A percentile compares a stretch with the other conserved stretches of the same genome.
Conservation (phyloP, 2,888 invertebrate genomes). For the Noctua pronuba region DNA sequence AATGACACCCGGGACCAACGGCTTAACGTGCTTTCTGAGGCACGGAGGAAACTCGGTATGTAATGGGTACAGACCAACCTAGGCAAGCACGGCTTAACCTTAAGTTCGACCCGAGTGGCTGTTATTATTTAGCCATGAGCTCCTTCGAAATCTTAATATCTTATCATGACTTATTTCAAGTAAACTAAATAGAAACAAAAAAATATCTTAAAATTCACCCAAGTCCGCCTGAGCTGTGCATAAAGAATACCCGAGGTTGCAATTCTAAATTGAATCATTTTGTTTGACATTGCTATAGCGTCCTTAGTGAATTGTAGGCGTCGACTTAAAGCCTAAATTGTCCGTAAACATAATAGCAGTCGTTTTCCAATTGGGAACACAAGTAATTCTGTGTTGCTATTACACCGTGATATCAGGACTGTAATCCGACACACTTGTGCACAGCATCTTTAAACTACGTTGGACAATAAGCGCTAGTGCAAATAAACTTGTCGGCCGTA, state of each 20-base stretch:
- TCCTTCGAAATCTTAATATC: background rate
- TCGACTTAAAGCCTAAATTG: slow-evolving; percentile 74
- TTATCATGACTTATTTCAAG: background rate
- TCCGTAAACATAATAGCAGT: slow-evolving; percentile 58
- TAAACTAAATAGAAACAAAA: background rate
- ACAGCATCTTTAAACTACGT: slow-evolving; percentile 58
- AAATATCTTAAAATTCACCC: background rate
- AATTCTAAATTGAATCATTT: slow-evolving; percentile 68
- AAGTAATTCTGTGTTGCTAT: slow-evolving; percentile 59
- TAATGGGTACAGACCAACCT: too few relatives aligned
- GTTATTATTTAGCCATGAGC: too few relatives aligned
- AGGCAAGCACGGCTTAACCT: too few relatives aligned
- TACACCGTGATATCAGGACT: slow-evolving; percentile 52
- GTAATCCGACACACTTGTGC: slow-evolving; percentile 60
- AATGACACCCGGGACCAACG: too few relatives aligned
- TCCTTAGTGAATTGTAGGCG: slow-evolving; percentile 74
- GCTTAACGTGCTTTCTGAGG: too few relatives aligned
- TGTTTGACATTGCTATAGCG: slow-evolving; percentile 76
- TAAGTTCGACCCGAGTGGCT: too few relatives aligned
- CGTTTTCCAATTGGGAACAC: slow-evolving; percentile 70
- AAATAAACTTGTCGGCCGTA: slow-evolving; percentile 70
- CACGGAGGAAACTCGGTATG: too few relatives aligned
- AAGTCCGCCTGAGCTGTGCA: background rate
- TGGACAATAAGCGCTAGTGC: slow-evolving; percentile 65
- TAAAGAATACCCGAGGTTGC: slow-evolving; percentile 29